Conservation (phyloP, 2,888 invertebrate species). For the Perizoma flavofasciatum region DNA sequence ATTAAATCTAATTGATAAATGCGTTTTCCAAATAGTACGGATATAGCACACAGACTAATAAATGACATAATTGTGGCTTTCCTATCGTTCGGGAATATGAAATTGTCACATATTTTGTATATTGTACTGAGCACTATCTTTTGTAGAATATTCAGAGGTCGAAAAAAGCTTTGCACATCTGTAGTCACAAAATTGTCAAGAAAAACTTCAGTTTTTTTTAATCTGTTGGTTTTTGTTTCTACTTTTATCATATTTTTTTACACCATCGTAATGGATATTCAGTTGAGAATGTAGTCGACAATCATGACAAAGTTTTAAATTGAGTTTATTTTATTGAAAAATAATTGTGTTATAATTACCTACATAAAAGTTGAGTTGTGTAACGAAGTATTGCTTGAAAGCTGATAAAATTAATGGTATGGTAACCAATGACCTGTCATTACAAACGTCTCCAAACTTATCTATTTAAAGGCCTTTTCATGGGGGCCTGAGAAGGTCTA, state of each 20-base stretch:
- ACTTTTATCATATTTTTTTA: not conserved
- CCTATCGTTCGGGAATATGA: slow-evolving; percentile 14
- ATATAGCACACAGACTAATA: not conserved
- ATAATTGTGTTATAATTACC: too few species aligned
- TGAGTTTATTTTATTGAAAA: too few species aligned
- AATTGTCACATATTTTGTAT: slow-evolving; percentile 8
- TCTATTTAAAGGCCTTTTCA: too few species aligned
- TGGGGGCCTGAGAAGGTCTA: too few species aligned
- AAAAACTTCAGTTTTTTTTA: slow-evolving; percentile 6
- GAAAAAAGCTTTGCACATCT: slow-evolving; percentile 8
- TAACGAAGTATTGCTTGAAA: too few species aligned
- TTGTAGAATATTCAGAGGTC: slow-evolving; percentile 9
- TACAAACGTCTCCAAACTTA: too few species aligned
- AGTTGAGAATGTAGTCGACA: too few species aligned
- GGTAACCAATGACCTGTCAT: too few species aligned
- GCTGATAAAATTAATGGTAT: too few species aligned
- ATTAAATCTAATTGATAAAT: not conserved
- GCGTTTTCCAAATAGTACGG: slow-evolving; percentile 3
- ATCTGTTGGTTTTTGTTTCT: not conserved
- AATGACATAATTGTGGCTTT: slow-evolving; percentile 1
- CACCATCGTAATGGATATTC: not conserved
- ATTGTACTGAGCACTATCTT: slow-evolving; percentile 3
- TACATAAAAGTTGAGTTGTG: too few species aligned
- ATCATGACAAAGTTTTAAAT: too few species aligned
- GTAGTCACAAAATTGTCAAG: slow-evolving; percentile 4